Conservation (phyloP, 2,797 vertebrate genomes). For the Apogon hyalosoma region DNA sequence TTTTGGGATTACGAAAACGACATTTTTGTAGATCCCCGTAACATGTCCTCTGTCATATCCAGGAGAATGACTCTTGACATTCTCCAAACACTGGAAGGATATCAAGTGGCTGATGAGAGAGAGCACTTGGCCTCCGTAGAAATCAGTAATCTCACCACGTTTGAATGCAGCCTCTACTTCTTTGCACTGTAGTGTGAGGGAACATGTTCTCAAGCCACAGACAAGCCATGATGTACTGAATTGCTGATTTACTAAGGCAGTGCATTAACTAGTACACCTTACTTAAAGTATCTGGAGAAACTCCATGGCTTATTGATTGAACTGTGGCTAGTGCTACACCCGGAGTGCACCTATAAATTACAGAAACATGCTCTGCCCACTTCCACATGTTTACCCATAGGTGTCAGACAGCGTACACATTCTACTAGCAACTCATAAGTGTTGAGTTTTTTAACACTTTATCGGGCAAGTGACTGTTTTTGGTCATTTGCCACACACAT, state of each 20-base stretch:
- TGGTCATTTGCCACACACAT: too few relatives aligned
- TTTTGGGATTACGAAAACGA: conserved; percentile 37
- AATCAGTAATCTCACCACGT: conserved; percentile 76
- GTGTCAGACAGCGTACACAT: conserved; percentile 14
- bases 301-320: conserved; percentile 60
- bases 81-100: conserved; percentile 46
- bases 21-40: conserved; percentile 32
- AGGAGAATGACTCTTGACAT: conserved; percentile 55
- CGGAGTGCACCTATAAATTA: conserved; percentile 52
- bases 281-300: conserved; percentile 65
- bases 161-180: conserved; percentile 70
- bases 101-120: conserved; percentile 59
- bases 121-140: conserved; percentile 52
- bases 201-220: conserved; percentile 51
- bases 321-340: conserved; percentile 29
- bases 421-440: conserved; percentile 10
- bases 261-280: conserved; percentile 61
- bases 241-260: conserved; percentile 68
- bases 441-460: not conserved
- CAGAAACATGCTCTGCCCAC: conserved; percentile 52
- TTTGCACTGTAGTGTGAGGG: conserved; percentile 43
- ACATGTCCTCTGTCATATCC: conserved; percentile 37
- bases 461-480: too few relatives aligned
- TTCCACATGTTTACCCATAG: conserved; percentile 28
- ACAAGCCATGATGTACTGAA: conserved; percentile 52